Evolutionary conservation across 1,140 invertebrate species (phyloP), one percentile per base, ranked within the genome.

Genomic region (Drosophila nasuta): DNA sequence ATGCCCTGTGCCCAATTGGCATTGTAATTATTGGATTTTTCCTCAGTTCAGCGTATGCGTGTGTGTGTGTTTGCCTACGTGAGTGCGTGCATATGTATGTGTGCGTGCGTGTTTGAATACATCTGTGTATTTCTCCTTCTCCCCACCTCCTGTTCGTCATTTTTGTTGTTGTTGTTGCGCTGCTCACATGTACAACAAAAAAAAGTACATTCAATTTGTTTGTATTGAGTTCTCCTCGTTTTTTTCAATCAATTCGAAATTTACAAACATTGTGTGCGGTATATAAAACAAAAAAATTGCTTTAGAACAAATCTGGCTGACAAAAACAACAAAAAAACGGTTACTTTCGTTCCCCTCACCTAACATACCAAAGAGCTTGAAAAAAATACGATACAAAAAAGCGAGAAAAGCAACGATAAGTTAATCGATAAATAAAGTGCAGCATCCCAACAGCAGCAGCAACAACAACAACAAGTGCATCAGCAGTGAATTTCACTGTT

Each of bases 21-120:
- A 72, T 77, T 79, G 68, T 77, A 77, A 76, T 79, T 79, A 79
- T 79, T 79, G 77, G 63, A 79, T 79, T 79, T 79, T 79, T 52
- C 30, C 20, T 13, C 17, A 56, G 30, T 51, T 65, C 11, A 43
- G 56, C 41, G 41, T 72, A 51, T 54, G 57, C 62, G 43, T 20
- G 62, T 28, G 46, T 25, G 30, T 41, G 60, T 10, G 45, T 56
- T 25, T 56, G 52, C 57, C 48, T 49, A 20, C 45, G 41, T n/a
- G 30, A 20, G 3, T 20, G n/a, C 52, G 17, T 33, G 35, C 45
- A 25, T n/a, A n/a, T n/a, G n/a, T 33, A 20, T 54, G 28, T 33
- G 28, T 35, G 28, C 6, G 11, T 20, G 57, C 41, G 43, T 46
- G 46, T 11, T 35, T 38, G 41, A 62, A 49, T 68, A 28, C n/a